Percentiles rank a stretch among this genome's conserved stretches.
phyloP scores from a whole-genome alignment of 2,113 vertebrate genomes.

The Eptesicus fuscus region DNA sequence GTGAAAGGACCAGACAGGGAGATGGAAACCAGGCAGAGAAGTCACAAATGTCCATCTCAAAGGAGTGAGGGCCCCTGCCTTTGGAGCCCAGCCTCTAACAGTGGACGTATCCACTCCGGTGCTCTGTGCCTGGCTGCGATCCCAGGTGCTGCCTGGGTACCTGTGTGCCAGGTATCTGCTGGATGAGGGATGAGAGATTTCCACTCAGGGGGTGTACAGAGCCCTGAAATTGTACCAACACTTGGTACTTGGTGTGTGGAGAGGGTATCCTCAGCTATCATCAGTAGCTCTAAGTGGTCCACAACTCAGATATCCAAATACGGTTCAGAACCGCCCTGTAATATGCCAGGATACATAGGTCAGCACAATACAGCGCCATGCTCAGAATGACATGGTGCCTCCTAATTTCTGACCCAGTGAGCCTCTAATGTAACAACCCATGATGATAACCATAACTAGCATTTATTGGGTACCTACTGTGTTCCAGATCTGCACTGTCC shows the following conservation, averaged over 20 bases:
- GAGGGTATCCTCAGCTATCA: background rate
- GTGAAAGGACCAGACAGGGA: background rate
- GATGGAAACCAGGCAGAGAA: background rate
- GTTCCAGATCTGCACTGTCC: background rate
- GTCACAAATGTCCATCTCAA: background rate
- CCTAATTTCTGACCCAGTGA: background rate
- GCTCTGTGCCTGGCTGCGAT: background rate
- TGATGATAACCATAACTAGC: background rate
- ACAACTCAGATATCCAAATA: background rate
- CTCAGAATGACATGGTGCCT: background rate
- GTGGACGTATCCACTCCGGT: background rate
- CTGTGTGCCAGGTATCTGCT: background rate
- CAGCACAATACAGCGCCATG: accelerated
- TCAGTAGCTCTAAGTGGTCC: background rate
- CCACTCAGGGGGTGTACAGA: background rate
- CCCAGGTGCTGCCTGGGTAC: background rate
- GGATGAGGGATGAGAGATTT: background rate
- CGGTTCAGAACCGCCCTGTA: accelerated
- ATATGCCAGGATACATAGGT: background rate
- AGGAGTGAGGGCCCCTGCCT: background rate
- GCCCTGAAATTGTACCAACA: background rate
- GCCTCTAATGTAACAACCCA: too few relatives aligned
- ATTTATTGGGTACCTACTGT: background rate
- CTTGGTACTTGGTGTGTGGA: background rate
- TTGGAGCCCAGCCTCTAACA: background rate